Conservation (phyloP, 1,140 invertebrate species). For the Cyclina sinensis region DNA sequence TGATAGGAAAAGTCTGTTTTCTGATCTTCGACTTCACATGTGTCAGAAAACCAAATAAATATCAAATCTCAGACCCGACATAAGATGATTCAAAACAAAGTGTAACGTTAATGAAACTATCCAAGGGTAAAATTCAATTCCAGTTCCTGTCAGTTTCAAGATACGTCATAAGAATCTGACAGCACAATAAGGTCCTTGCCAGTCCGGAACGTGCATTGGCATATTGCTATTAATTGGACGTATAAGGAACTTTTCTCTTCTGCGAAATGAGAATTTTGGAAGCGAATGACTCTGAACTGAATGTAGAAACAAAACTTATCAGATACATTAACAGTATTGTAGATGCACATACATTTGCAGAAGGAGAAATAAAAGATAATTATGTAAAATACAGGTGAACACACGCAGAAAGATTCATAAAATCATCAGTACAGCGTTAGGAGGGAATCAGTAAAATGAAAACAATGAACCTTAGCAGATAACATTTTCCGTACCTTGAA, state of each 20-base stretch:
- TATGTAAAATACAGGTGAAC: too few species aligned
- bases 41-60: not conserved
- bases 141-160: not conserved
- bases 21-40: too few species aligned
- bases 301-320: too few species aligned
- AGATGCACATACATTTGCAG: too few species aligned
- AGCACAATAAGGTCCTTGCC: not conserved
- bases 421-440: too few species aligned
- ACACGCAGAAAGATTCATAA: too few species aligned
- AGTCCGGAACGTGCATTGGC: not conserved
- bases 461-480: too few species aligned
- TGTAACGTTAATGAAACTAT: not conserved
- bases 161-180: not conserved
- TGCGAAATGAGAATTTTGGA: not conserved
- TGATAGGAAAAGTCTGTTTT: too few species aligned
- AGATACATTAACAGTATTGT: too few species aligned
- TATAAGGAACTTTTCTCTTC: not conserved
- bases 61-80: not conserved
- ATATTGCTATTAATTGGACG: conserved; percentile 18
- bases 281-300: too few species aligned
- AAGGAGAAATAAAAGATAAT: too few species aligned
- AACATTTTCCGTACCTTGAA: conserved; percentile 11
- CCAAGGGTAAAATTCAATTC: conserved; percentile 11
- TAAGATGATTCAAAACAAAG: not conserved
- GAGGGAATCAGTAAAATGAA: too few species aligned